Evolutionary conservation across 2,113 vertebrate species (phyloP), one percentile per base, ranked within the genome.

Genomic region (Recurvirostra avosetta): DNA sequence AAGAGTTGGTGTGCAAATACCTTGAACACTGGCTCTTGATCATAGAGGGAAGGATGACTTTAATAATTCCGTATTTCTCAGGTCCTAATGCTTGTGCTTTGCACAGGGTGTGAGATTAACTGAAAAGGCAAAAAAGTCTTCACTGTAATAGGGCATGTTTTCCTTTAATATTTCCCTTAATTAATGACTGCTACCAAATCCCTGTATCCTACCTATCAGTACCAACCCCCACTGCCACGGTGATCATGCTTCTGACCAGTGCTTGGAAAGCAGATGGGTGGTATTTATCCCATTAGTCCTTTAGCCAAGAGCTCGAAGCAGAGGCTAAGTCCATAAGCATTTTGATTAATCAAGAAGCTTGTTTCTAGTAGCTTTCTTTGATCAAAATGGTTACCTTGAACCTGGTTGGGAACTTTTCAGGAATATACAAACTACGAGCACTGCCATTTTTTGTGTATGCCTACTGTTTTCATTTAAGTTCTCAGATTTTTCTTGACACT

Each of bases 21-120:
- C 38, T 41, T 47, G 8, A 78, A 12, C 0, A 0, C 20, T 47
- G 40, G 6, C 26, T 67, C 29, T 71, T 43, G 26, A 26, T 65
- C 32, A 10, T 3, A 16, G 65, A 72, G 23, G 67, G 36, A 72
- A 53, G 47, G 23, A 56, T 81, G 74, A 36, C 9, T 65, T 49
- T 52, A 26, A 47, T 11, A 16, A 5, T 65, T 86, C 16, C 63
- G 27, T 52, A 52, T 53, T 86, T 65, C 67, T 68, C 45, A 47
- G 53, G 45, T 86, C 71, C 36, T 62, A 7, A 53, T 73, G 25
- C 38, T 74, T 83, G 67, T 52, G 67, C 50, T 82, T 86, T 83
- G 43, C 19, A 17, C 8, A 21, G 56, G 11, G 23, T 61, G 12
- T 59, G 52, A 74, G 26, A 52, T 84, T 21, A 78, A 30, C 34